Conservation (phyloP, 37 sponge, comb jelly and placozoan species). For the Hormiphora californensis region DNA sequence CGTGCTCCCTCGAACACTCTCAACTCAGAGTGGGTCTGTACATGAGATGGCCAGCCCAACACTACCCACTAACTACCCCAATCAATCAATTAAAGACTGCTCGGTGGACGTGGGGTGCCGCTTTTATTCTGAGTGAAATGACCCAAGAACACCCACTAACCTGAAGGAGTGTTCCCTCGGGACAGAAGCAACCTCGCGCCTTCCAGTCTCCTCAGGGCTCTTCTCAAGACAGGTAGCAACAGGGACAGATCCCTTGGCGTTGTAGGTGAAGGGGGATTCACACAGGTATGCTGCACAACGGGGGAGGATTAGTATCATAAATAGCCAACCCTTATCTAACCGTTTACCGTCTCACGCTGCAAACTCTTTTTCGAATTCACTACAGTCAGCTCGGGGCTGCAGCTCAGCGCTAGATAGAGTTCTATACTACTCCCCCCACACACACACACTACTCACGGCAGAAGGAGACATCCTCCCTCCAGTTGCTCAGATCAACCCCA, state of each 20-base stretch:
- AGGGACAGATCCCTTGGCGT: background rate
- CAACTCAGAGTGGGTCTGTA: too few species aligned
- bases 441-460: background rate
- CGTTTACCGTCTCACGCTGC: too few species aligned
- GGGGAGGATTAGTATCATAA: too few species aligned
- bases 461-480: background rate
- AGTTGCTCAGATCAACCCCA: background rate
- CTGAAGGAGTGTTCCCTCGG: background rate
- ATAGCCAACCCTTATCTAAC: too few species aligned
- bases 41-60: too few species aligned
- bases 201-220: background rate
- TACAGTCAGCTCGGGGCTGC: background rate
- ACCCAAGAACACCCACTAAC: background rate
- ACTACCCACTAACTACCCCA: too few species aligned
- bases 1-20: too few species aligned
- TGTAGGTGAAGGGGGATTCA: background rate
- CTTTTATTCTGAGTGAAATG: too few species aligned
- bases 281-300: too few species aligned
- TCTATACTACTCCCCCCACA: background rate
- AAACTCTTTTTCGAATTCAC: background rate
- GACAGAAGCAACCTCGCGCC: slow-evolving; percentile 4
- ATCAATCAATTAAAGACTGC: too few species aligned
- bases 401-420: background rate
- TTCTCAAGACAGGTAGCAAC: background rate
- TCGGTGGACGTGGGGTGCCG: too few species aligned